Percentiles rank a stretch among this genome's conserved stretches.
phyloP scores from a whole-genome alignment of 2,797 vertebrate species.

The Siniperca undulata region DNA sequence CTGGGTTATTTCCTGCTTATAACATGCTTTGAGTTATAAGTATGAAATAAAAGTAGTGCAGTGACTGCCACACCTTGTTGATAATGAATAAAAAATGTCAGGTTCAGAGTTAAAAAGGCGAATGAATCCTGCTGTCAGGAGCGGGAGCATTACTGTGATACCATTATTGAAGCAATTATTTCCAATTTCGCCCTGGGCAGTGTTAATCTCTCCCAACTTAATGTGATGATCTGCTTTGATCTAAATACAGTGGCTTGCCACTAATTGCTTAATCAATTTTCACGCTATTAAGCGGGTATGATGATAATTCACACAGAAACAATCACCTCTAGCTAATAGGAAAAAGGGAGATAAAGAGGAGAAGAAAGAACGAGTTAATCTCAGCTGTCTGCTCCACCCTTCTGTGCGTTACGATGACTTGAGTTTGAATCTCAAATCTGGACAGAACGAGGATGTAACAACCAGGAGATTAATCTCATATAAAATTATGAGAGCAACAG shows the following conservation, averaged over 20 bases:
- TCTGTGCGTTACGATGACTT: not conserved
- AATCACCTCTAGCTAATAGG: conserved; percentile 57
- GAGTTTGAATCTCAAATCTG: not conserved
- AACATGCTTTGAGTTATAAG: not conserved
- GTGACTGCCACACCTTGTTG: not conserved
- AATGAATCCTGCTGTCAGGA: conserved; percentile 21
- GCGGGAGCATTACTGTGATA: not conserved
- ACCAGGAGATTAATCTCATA: not conserved
- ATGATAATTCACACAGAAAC: conserved; percentile 70
- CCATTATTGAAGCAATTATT: conserved; percentile 45
- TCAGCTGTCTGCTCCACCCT: conserved; percentile 12
- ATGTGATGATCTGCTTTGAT: conserved; percentile 70
- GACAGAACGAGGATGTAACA: not conserved
- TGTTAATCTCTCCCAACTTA: conserved; percentile 55
- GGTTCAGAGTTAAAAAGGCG: conserved; percentile 6
- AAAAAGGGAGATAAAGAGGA: conserved; percentile 30
- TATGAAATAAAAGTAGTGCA: not conserved
- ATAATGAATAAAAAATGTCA: not conserved
- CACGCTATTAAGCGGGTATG: conserved; percentile 51
- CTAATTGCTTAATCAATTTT: conserved; percentile 76
- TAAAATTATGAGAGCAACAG: not conserved
- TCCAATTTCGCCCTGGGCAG: conserved; percentile 32
- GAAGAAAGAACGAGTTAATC: conserved; percentile 26
- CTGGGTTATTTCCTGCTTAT: not conserved
- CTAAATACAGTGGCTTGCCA: conserved; percentile 59